Evolutionary conservation across 2,113 vertebrate genomes (phyloP), one percentile per base, ranked within the genome.

Genomic region (Corvus moneduloides): DNA sequence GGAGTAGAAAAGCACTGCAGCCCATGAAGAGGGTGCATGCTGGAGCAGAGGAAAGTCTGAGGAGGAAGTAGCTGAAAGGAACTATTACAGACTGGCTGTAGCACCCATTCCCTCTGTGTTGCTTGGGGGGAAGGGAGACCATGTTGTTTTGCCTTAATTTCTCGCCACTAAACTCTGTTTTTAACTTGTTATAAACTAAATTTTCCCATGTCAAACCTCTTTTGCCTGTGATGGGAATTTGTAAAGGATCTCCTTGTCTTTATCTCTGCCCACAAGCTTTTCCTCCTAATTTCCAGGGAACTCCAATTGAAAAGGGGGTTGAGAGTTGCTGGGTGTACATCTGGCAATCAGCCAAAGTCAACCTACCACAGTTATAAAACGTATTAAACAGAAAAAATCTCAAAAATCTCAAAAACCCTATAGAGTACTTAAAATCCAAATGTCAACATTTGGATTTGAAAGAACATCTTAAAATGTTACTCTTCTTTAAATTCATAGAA

Each of bases 181-280:
- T 78, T 28, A 82, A 39, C 11, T 55, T 6, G 5, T 14, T 46
- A 68, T 32, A 37, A 54, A 39, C 30, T 23, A 63, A 80, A n/a
- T 64, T 63, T 90, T 49, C 17, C 8, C 5, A 51, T 23, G 3
- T 49, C 12, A 79, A 41, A 33, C 4, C 15, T 46, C 1, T 46
- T 84, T 54, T 66, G 6, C 27, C 10, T 21, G 7, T 67, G 13
- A 58, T 35, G 28, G 4, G 32, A 35, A 41, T 44, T 88, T 59
- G 6, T 46, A 55, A 79, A 5, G 23, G 10, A 49, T 55, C 2
- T 43, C n/a, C 8, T 21, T 69, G 24, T 44, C 12, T 77, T 68
- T 67, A 48, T 37, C 7, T 78, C 0, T 0, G 18, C 15, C 23
- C 9, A n/a, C 0, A 0, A 59, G 13, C 1, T 66, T 69, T 90